Evolutionary conservation across 2,113 vertebrate genomes (phyloP), one percentile per base, ranked within the genome.

Genomic region (Neotoma lepida): DNA sequence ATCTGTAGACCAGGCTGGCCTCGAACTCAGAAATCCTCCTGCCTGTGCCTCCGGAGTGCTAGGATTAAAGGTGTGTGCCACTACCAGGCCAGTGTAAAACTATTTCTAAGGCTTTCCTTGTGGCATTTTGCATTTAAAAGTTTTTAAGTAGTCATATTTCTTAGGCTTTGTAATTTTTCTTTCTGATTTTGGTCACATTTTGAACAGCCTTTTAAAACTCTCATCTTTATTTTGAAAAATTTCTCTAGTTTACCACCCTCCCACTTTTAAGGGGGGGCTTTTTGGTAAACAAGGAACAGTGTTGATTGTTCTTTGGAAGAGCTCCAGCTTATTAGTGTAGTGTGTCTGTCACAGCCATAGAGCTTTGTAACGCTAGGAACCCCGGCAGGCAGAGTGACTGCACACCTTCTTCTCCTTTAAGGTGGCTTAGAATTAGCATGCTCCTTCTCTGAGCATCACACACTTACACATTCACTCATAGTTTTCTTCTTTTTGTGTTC

Each of bases 161-260:
- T 90, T 9, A 73, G 22, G 80, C 41, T 93, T 88, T 33, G n/a
- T 66, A n/a, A n/a, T 82, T 73, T 89, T 66, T 89, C 28, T 86
- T 89, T 73, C 22, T 91, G 84, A 78, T 71, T 93, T 96, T 91
- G 56, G 88, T 49, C 64, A 88, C 58, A 89, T 30, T 90, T 80
- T 89, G 51, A 22, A n/a, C 41, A 85, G 0, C 63, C n/a, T 96
- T 73, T 51, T 7, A 61, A 74, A 73, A 94, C 2, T 39, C 88
- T 88, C 33, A 51, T n/a, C 82, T 92, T 86, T 90, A 77, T 86
- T 93, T 88, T 86, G 78, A 88, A 71, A 95, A 56, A 12, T 86
- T 91, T 89, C n/a, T 89, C 71, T 89, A 56, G 26, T 56, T 81
- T 88, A 46, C 63, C 6, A 88, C 22, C 80, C 86, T 35, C 35